Evolutionary conservation across 1,140 invertebrate genomes (phyloP).

Genomic region (Mercenaria mercenaria): DNA sequence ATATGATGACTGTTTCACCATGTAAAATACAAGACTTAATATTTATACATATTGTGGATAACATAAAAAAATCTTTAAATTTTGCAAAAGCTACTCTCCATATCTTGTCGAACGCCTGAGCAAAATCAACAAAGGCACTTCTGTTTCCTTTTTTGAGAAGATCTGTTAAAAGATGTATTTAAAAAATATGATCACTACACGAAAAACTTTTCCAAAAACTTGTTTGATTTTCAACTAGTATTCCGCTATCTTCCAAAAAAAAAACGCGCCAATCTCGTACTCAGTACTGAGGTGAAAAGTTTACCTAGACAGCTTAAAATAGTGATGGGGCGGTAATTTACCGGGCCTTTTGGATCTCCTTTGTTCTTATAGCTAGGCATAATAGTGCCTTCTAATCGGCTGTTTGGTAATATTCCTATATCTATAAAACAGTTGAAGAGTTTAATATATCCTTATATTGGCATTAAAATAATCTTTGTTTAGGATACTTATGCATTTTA

Average conservation of each 20-base stretch:
- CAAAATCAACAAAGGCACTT: conserved; percentile 4
- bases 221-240: conserved; percentile 51
- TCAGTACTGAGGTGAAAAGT: too few relatives aligned
- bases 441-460: neutral
- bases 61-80: neutral
- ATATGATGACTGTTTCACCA: neutral
- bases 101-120: conserved; percentile 29
- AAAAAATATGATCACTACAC: too few relatives aligned
- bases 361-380: conserved; percentile 62
- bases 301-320: too few relatives aligned
- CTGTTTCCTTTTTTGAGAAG: neutral
- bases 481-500: neutral
- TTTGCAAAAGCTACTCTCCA: neutral
- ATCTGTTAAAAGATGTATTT: too few relatives aligned
- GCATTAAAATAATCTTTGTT: conserved; percentile 5
- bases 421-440: too few relatives aligned
- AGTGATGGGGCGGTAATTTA: too few relatives aligned
- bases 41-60: too few relatives aligned
- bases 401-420: conserved; percentile 6
- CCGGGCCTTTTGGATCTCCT: too few relatives aligned
- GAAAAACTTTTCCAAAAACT: conserved; percentile 37
- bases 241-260: too few relatives aligned
- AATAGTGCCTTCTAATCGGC: conserved; percentile 13
- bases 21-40: conserved; percentile 22
- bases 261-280: conserved; percentile 35